Percentiles rank a stretch among this genome's conserved stretches.
Conservation (phyloP, 1,140 invertebrate species). For the Acromyrmex echinatior region DNA sequence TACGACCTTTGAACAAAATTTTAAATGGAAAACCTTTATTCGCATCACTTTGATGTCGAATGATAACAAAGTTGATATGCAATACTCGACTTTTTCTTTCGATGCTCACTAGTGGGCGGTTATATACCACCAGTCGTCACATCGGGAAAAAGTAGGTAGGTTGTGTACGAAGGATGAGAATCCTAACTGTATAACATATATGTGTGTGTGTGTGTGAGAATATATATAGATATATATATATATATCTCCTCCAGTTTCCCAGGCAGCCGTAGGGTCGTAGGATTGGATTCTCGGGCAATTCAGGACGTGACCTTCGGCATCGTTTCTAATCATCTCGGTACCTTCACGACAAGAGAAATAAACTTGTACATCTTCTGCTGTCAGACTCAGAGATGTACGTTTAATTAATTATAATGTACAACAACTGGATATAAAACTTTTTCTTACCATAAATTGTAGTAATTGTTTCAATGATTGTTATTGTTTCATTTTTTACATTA, state of each 20-base stretch:
- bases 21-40: conserved; percentile 12
- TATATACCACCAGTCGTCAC: not conserved
- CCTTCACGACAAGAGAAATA: conserved; percentile 3
- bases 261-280: conserved; percentile 18
- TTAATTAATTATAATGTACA: not conserved
- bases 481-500: not conserved
- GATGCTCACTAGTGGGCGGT: conserved; percentile 3
- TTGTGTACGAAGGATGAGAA: conserved; percentile 31
- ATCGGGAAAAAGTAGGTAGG: conserved; percentile 15
- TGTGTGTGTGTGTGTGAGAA: not conserved
- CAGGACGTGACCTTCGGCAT: conserved; percentile 50
- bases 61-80: conserved; percentile 5
- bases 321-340: conserved; percentile 34
- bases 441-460: not conserved
- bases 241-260: conserved; percentile 21
- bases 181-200: conserved; percentile 1
- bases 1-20: not conserved
- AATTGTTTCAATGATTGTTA: not conserved
- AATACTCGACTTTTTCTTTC: conserved; percentile 41
- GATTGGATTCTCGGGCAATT: conserved; percentile 29
- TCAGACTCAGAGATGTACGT: not conserved
- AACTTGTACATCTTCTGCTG: not conserved
- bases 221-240: not conserved
- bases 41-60: conserved; percentile 15
- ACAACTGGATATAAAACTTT: no score